Conservation (phyloP, 35 echinoderm and acorn worm genomes). For the Apostichopus parvimensis region DNA sequence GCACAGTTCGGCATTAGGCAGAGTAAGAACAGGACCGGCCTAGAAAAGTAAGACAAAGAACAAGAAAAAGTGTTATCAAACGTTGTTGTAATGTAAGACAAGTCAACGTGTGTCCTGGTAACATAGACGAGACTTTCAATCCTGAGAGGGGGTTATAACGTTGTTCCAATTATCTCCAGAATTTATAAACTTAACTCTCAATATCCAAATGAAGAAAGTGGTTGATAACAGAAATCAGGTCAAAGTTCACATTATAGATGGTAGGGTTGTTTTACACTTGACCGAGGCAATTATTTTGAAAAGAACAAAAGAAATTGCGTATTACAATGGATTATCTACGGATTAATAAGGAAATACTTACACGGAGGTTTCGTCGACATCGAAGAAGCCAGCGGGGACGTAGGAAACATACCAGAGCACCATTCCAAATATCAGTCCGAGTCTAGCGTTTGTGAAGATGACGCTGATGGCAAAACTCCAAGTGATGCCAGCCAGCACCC, state of each 20-base stretch:
- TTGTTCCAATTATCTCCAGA: background rate
- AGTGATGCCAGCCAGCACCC: conserved; percentile 79
- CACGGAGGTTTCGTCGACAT: conserved; percentile 56
- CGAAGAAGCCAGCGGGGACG: conserved; percentile 72
- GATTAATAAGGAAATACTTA: conserved; percentile 18
- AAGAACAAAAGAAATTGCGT: no score
- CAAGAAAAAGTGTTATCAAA: background rate
- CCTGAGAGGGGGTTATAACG: no score
- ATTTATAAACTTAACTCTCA: background rate
- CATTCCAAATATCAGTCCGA: conserved; percentile 92
- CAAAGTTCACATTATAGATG: background rate
- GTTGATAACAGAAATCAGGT: background rate
- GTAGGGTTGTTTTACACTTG: no score
- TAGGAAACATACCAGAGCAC: conserved; percentile 90
- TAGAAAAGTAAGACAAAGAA: background rate
- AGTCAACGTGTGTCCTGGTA: no score
- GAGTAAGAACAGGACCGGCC: conserved; percentile 21
- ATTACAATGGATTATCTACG: no score
- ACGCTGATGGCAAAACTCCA: conserved; percentile 89
- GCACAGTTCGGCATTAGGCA: conserved; percentile 80
- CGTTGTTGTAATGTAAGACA: background rate
- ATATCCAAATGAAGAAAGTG: background rate
- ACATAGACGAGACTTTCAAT: no score
- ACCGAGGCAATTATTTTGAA: no score
- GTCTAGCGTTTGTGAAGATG: conserved; percentile 80